A percentile compares a stretch with the other conserved stretches of the same genome.
These are phyloP conservation scores for Nyctereutes procyonoides DNA, from an alignment of 2,113 vertebrate genomes.

Conservation along the genomic window DNA sequence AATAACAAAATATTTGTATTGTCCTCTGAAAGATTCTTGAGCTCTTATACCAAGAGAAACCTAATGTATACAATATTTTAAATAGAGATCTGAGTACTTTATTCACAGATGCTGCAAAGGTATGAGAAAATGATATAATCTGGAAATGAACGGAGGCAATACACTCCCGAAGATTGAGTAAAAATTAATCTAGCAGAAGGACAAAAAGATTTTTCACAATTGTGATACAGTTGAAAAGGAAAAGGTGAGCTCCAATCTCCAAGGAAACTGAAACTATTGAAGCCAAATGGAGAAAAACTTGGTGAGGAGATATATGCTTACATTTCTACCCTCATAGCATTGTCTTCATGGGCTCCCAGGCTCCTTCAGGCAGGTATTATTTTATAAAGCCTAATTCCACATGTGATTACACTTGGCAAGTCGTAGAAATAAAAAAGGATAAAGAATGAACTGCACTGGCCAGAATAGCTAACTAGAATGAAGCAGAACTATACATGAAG, in stretches of 20 bases:
- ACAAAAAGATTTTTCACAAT: neutral
- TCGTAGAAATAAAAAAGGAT: neutral
- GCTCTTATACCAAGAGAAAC: constrained; percentile 19
- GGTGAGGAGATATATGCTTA: neutral
- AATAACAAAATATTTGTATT: neutral
- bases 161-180: neutral
- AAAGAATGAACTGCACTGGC: neutral
- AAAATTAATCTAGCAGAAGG: constrained; percentile 3
- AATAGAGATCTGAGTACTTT: neutral
- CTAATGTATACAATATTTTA: neutral
- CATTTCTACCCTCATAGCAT: neutral
- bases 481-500: neutral
- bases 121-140: neutral
- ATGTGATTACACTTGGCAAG: neutral
- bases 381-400: neutral
- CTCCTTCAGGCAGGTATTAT: neutral
- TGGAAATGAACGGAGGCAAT: neutral
- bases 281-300: neutral
- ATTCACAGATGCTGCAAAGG: neutral
- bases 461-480: neutral
- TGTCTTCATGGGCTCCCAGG: neutral
- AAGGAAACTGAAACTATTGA: neutral
- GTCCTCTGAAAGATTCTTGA: neutral
- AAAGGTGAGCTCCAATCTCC: neutral
- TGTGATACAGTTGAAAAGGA: neutral